Conservation (phyloP, 2,797 vertebrate genomes). For the Protosalanx chinensis region DNA sequence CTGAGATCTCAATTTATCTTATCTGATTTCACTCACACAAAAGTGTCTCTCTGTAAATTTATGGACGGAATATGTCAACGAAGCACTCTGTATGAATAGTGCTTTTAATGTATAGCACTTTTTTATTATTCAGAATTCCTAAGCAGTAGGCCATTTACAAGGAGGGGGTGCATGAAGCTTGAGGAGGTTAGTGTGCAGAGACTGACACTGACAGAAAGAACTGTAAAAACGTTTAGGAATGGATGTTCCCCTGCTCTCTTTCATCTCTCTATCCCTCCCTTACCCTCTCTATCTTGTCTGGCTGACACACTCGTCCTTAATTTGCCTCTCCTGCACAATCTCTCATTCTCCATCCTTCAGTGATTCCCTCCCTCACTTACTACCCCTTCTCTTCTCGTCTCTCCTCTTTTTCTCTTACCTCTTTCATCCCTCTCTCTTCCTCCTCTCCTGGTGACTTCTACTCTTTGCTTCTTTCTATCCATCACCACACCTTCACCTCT, state of each 20-base stretch:
- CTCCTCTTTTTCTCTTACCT: too few relatives aligned
- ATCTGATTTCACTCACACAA: conserved; percentile 45
- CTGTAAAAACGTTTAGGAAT: conserved; percentile 44
- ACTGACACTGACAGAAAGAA: conserved; percentile 30
- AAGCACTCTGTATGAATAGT: conserved; percentile 43
- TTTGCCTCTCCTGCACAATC: conserved; percentile 32
- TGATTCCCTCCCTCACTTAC: conserved; percentile 14
- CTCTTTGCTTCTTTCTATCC: background rate
- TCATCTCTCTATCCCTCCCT: background rate
- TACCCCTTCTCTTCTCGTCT: background rate
- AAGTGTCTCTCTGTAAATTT: conserved; percentile 43
- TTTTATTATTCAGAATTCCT: conserved; percentile 50
- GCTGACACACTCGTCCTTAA: conserved; percentile 38
- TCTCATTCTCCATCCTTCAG: conserved; percentile 13
- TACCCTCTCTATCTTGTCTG: conserved; percentile 20
- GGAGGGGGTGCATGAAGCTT: conserved; percentile 27
- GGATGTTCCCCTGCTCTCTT: conserved; percentile 17
- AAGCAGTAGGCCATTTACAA: conserved; percentile 50
- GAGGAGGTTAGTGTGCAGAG: conserved; percentile 4
- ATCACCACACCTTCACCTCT: too few relatives aligned
- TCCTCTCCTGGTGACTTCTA: conserved; percentile 7
- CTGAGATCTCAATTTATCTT: conserved; percentile 45
- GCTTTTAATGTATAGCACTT: conserved; percentile 35
- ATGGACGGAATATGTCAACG: conserved; percentile 38
- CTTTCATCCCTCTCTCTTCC: too few relatives aligned